phyloP scores from a whole-genome alignment of 2,888 invertebrate genomes.

The Odontocerum albicorne region DNA sequence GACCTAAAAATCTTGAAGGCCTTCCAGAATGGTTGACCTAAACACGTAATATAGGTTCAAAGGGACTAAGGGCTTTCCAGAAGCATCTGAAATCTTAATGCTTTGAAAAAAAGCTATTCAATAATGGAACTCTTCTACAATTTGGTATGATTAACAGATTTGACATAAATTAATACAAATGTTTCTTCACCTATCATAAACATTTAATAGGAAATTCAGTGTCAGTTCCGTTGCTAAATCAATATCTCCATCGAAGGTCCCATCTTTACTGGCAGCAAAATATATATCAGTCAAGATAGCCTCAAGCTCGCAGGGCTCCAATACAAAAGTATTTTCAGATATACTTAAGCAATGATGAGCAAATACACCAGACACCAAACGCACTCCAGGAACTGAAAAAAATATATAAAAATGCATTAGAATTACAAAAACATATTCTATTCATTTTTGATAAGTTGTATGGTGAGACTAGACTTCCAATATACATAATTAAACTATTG shows the following conservation, averaged over 20 bases:
- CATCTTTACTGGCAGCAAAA: constrained; percentile 71
- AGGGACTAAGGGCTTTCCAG: too few species aligned
- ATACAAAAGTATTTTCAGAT: constrained; percentile 66
- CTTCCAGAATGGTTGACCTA: too few species aligned
- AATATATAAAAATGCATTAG: constrained; percentile 5
- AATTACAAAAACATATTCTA: too few species aligned
- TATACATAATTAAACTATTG: too few species aligned
- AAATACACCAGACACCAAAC: constrained; percentile 70
- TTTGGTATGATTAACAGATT: not conserved
- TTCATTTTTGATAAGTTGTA: too few species aligned
- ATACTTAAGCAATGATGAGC: constrained; percentile 69
- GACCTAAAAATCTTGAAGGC: too few species aligned
- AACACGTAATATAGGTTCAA: too few species aligned
- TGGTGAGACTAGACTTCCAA: too few species aligned
- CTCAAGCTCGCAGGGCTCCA: constrained; percentile 70
- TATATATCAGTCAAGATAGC: constrained; percentile 73
- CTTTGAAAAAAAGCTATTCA: too few species aligned
- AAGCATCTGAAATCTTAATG: too few species aligned
- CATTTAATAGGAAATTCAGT: constrained; percentile 66
- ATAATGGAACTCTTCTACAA: too few species aligned
- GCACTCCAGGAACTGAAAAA: constrained; percentile 51
- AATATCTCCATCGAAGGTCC: constrained; percentile 61
- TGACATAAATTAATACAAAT: not conserved
- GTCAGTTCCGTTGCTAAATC: constrained; percentile 65
- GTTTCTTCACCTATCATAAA: constrained; percentile 63